Evolutionary conservation across 2,888 invertebrate species (phyloP).

Genomic region (Deilephila porcellus): DNA sequence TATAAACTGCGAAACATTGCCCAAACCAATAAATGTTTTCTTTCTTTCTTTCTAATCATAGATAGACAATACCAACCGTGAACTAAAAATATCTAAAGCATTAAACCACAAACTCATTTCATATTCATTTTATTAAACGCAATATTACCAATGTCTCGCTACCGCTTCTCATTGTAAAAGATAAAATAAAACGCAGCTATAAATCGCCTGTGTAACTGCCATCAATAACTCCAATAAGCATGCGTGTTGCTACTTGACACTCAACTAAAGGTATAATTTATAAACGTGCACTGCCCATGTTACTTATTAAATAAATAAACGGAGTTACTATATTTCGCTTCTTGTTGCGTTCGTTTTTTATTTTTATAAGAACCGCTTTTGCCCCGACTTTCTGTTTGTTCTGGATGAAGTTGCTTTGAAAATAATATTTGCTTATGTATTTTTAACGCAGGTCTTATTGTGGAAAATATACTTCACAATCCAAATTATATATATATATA

Average conservation of each 20-base stretch:
- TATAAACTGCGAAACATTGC: no score
- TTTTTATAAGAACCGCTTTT: background rate
- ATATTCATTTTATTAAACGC: background rate
- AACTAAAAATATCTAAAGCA: background rate
- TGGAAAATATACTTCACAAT: no score
- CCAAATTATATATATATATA: no score
- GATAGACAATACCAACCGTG: background rate
- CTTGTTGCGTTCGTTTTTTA: background rate
- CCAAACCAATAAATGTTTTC: no score
- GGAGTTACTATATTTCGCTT: background rate
- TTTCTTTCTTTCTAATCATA: background rate
- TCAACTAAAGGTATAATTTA: slow-evolving; percentile 19
- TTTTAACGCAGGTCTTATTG: no score
- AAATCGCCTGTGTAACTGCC: slow-evolving; percentile 15
- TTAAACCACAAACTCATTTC: background rate
- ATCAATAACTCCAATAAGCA: slow-evolving; percentile 23
- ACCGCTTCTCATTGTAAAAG: slow-evolving; percentile 14
- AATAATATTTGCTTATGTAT: no score
- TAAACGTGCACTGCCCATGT: slow-evolving; percentile 6
- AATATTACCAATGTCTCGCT: slow-evolving; percentile 1
- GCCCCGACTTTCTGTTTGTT: background rate
- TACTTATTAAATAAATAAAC: slow-evolving; percentile 24
- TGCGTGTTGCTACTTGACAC: slow-evolving; percentile 20
- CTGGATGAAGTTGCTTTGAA: no score
- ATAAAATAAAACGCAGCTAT: background rate